Percentiles rank a stretch among this genome's conserved stretches.
phyloP scores from a whole-genome alignment of 2,888 invertebrate genomes.

The Netelia fuscicornis region DNA sequence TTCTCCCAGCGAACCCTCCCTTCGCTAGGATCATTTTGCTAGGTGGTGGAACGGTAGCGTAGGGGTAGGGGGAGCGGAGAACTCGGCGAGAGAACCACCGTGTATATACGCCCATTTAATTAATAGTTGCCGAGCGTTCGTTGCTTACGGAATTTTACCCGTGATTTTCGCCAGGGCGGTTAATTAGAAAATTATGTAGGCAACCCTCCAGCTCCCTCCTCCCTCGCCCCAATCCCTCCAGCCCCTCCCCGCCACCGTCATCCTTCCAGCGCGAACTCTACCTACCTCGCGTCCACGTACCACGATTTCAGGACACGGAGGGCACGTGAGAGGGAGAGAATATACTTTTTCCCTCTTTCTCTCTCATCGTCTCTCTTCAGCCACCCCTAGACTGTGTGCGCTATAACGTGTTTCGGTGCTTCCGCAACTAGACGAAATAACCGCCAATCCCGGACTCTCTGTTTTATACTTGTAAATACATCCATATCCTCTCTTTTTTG shows the following conservation, averaged over 20 bases:
- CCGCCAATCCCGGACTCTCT: conserved; percentile 1
- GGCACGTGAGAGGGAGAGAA: background rate
- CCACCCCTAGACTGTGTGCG: background rate
- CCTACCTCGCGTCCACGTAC: conserved; percentile 26
- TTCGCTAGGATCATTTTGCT: conserved; percentile 63
- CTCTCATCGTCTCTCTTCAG: background rate
- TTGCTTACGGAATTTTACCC: conserved; percentile 77
- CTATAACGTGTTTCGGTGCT: conserved; percentile 15
- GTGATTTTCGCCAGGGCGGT: conserved; percentile 74
- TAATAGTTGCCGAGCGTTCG: conserved; percentile 77
- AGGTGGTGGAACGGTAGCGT: background rate
- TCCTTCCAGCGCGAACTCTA: conserved; percentile 6
- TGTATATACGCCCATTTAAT: conserved; percentile 76
- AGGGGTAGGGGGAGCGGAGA: conserved; percentile 20
- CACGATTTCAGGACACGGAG: conserved; percentile 7
- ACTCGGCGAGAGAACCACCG: conserved; percentile 70
- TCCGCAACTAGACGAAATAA: conserved; percentile 33
- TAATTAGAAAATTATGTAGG: conserved; percentile 74
- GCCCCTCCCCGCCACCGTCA: background rate
- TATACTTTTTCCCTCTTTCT: background rate
- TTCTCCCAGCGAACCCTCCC: conserved; percentile 26
- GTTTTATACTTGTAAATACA: conserved; percentile 20
- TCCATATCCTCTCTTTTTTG: background rate
- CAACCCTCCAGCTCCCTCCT: conserved; percentile 35
- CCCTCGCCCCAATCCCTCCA: conserved; percentile 21